phyloP scores from a whole-genome alignment of 2,797 vertebrate species.

The Euphonia xanthogaster region DNA sequence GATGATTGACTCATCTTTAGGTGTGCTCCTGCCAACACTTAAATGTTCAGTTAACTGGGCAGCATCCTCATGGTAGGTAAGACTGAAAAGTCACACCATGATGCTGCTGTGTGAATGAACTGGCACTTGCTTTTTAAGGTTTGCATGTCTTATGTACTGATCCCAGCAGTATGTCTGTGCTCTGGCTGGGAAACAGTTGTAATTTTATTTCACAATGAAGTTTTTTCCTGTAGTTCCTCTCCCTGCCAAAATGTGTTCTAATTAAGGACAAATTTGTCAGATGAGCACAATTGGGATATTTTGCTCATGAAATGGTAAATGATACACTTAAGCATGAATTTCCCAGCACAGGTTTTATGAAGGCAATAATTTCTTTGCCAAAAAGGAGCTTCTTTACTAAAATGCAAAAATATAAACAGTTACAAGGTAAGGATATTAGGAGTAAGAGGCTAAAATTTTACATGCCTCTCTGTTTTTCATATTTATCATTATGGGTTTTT shows the following conservation, averaged over 20 bases:
- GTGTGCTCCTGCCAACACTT: not conserved
- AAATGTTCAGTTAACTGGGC: not conserved
- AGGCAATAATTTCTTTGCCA: not conserved
- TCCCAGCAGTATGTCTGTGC: not conserved
- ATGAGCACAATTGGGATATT: not conserved
- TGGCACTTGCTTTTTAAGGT: not conserved
- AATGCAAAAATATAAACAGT: not conserved
- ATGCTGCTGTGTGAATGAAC: not conserved
- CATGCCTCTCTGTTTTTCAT: not conserved
- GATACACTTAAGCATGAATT: not conserved
- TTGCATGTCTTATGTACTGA: not conserved
- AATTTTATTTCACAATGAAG: not conserved
- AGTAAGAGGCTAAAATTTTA: not conserved
- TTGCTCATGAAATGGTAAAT: not conserved
- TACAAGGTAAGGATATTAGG: not conserved
- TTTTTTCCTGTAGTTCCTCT: not conserved
- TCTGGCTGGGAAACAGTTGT: not conserved
- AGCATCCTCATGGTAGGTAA: not conserved
- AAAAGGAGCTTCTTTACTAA: not conserved
- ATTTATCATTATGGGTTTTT: not conserved
- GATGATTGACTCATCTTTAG: not conserved
- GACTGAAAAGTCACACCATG: not conserved
- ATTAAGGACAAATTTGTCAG: not conserved
- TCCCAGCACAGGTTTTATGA: not conserved
- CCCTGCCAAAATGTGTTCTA: not conserved